Evolutionary conservation across 2,888 invertebrate species (phyloP).

Genomic region (Graphium colonna): DNA sequence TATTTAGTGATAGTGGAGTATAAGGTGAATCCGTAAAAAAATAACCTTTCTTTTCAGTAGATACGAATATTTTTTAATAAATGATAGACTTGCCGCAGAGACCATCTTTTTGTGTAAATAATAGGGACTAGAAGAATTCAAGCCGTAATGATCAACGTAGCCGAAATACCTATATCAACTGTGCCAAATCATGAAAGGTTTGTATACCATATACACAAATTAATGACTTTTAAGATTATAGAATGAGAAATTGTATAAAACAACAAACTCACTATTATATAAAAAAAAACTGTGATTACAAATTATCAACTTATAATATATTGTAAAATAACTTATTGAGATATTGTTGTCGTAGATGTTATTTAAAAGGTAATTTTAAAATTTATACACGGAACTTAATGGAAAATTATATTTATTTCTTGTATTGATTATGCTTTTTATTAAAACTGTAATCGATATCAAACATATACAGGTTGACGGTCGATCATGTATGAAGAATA

Average conservation of each 20-base stretch:
- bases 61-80: conserved; percentile 31
- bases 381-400: conserved; percentile 80
- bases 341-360: conserved; percentile 79
- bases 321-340: no score
- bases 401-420: conserved; percentile 80
- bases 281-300: no score
- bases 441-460: no score
- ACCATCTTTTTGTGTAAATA: conserved; percentile 67
- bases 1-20: conserved; percentile 53
- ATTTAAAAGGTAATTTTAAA: conserved; percentile 78
- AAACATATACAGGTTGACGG: no score
- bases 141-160: conserved; percentile 41
- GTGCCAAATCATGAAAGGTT: conserved; percentile 56
- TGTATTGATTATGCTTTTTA: no score
- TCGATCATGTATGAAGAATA: no score
- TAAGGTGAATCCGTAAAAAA: conserved; percentile 43
- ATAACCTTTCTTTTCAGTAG: conserved; percentile 46
- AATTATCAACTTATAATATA: no score
- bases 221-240: conserved; percentile 55
- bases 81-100: conserved; percentile 49
- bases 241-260: conserved; percentile 48
- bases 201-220: conserved; percentile 68
- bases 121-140: conserved; percentile 35
- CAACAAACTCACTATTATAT: conserved; percentile 73
- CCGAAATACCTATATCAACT: conserved; percentile 54